phyloP scores from a whole-genome alignment of 2,113 vertebrate species.

The Chloebia gouldiae region DNA sequence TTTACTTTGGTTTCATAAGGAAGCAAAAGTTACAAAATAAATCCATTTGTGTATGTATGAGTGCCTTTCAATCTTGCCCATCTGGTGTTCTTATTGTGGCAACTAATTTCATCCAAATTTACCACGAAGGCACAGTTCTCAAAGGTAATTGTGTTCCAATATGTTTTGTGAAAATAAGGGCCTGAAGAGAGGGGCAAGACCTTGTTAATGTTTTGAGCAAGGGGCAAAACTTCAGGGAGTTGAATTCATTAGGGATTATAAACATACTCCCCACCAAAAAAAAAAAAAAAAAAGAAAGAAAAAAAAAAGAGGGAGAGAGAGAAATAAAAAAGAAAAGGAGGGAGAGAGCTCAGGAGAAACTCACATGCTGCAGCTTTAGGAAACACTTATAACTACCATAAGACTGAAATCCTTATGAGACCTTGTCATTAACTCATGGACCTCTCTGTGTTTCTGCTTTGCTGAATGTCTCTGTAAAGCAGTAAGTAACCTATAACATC shows the following conservation, averaged over 20 bases:
- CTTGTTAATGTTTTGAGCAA: not conserved
- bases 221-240: not conserved
- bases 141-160: not conserved
- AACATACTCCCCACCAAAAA: fast-evolving
- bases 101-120: not conserved
- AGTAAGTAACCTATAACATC: conserved; percentile 24
- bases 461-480: not conserved
- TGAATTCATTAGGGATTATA: not conserved
- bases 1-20: not conserved
- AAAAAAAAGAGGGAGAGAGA: too few relatives aligned
- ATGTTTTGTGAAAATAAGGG: not conserved
- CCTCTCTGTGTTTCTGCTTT: not conserved
- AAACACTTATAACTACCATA: not conserved
- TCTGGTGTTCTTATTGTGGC: not conserved
- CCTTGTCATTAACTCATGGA: not conserved
- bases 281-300: too few relatives aligned
- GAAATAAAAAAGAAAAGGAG: not conserved
- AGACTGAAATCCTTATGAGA: not conserved
- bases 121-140: not conserved
- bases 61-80: not conserved
- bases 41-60: not conserved
- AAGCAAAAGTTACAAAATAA: not conserved
- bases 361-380: not conserved
- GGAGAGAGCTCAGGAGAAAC: not conserved
- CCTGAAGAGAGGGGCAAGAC: not conserved